A percentile compares a stretch with the other conserved stretches of the same genome.
phyloP scores from a whole-genome alignment of 2,888 invertebrate genomes.

The Cancer borealis region DNA sequence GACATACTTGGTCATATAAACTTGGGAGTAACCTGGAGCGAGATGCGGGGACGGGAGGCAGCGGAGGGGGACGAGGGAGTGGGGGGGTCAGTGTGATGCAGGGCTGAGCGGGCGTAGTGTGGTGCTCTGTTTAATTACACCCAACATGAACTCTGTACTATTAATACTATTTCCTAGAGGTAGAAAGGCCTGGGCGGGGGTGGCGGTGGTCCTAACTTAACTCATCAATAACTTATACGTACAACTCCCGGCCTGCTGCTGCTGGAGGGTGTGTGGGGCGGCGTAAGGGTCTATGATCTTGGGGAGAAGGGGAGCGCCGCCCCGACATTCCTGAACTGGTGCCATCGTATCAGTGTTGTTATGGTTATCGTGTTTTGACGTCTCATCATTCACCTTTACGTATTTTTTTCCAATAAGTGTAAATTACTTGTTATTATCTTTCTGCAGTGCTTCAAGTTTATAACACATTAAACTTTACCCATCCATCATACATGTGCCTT shows the following conservation, averaged over 20 bases:
- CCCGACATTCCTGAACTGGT: neutral
- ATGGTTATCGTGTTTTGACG: neutral
- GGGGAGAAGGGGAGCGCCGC: neutral
- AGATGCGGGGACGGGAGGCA: neutral
- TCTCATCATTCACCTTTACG: neutral
- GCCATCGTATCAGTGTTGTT: neutral
- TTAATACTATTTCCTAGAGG: neutral
- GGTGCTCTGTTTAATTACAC: neutral
- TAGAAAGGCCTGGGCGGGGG: neutral
- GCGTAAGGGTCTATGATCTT: neutral
- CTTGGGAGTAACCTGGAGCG: neutral
- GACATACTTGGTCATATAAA: neutral
- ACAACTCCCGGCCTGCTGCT: neutral
- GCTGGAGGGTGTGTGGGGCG: neutral
- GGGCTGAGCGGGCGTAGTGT: no score
- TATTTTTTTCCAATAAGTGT: neutral
- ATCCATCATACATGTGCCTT: no score
- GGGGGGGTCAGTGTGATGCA: neutral
- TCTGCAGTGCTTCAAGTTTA: no score
- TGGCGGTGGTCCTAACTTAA: neutral
- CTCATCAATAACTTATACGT: conserved; percentile 18
- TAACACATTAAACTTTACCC: no score
- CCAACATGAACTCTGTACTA: neutral
- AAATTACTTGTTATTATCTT: no score
- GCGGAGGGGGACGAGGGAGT: neutral